Conservation (phyloP, 1,140 invertebrate genomes). For the Papilio aristodemus region DNA sequence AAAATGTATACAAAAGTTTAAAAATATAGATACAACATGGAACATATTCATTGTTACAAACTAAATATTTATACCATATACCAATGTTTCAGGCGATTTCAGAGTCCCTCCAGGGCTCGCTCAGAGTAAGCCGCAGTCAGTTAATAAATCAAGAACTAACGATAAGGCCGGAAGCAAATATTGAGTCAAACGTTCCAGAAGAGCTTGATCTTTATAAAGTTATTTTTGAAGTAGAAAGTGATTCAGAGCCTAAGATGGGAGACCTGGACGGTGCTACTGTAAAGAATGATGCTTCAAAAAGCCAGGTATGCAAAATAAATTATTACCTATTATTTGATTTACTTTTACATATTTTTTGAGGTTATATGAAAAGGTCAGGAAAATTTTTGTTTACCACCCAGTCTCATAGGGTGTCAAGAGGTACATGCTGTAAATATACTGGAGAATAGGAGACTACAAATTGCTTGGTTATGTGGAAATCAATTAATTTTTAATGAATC, state of each 20-base stretch:
- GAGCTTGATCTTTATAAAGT: slow-evolving; percentile 67
- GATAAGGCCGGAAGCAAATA: slow-evolving; percentile 71
- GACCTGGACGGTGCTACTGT: slow-evolving; percentile 56
- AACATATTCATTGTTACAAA: neutral
- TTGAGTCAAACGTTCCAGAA: slow-evolving; percentile 70
- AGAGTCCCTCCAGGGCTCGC: slow-evolving; percentile 62
- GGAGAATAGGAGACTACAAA: no score
- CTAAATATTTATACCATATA: neutral
- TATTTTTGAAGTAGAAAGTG: slow-evolving; percentile 71
- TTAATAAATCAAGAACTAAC: slow-evolving; percentile 70
- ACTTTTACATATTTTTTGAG: neutral
- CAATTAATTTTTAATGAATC: no score
- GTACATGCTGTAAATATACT: no score
- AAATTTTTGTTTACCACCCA: no score
- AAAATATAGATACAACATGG: neutral
- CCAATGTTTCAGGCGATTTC: slow-evolving; percentile 63
- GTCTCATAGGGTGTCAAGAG: no score
- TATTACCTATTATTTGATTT: slow-evolving; percentile 10
- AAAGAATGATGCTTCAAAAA: slow-evolving; percentile 49
- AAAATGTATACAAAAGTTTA: neutral
- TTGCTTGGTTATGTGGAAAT: no score
- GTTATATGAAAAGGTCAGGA: no score
- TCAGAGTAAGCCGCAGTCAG: slow-evolving; percentile 66
- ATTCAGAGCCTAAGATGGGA: slow-evolving; percentile 61
- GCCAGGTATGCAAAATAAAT: slow-evolving; percentile 49